Base-by-base conservation (phyloP, 2,113 vertebrate genomes). In the Lamprotornis superbus region DNA sequence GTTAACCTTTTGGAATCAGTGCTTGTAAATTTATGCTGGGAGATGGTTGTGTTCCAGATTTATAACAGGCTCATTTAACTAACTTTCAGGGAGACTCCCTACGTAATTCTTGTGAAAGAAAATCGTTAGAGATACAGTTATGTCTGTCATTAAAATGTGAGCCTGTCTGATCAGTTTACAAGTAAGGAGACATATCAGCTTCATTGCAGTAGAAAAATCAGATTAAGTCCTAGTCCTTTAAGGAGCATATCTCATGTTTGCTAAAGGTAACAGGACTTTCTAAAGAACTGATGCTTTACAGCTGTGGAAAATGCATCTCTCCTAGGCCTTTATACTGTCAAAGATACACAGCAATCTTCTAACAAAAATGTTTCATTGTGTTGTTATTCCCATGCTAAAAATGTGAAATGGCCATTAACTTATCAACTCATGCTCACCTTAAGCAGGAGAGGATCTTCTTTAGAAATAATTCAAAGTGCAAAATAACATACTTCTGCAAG, bases 11-110 rank as follows among this genome's bases (percentile, higher is more conserved):
- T 92, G 71, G 64, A 94, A 79, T 35, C 7, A 4, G 23, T 73
- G 50, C 90, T 70, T 85, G 87, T 78, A 78, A 94, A 94, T 94
- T 94, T 95, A 94, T 95, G 80, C 92, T 74, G 40, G 63, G 59
- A 86, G 63, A 73, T 83, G 68, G 55, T 94, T 88, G 25, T 80
- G 67, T 80, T 93, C 85, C 71, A 77, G 28, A 80, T 92, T 90
- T 96, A 75, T 91, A 46, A 39, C 37, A 56, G 15, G 24, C 52
- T 71, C 15, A 53, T 90, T 74, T 85, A 70, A 70, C 50, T 77
- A 70, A 81, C 55, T 92, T 83, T 61, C 44, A 80, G 52, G 64
- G 87, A 94, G 64, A 93, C 47, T 92, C 64, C 69, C 76, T 80
- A 37, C 5, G 5, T 67, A 83, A 89, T 86, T 90, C 47, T 47